These are phyloP conservation scores for Neopelma chrysocephalum DNA, from an alignment of 2,797 vertebrate genomes.

Conservation along the genomic window DNA sequence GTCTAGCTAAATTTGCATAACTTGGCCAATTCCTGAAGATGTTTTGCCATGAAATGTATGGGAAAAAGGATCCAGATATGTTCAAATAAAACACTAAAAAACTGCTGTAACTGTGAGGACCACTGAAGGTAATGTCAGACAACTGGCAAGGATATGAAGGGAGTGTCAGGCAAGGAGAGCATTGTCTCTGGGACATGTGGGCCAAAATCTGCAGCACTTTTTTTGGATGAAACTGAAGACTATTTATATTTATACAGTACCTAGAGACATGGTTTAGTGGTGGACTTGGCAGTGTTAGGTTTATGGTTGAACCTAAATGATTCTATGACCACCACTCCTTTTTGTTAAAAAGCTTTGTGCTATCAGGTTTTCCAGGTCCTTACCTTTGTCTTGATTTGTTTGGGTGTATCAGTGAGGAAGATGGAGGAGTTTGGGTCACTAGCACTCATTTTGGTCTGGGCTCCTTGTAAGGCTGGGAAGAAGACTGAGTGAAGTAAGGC, in stretches of 20 bases:
- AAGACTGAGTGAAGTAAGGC: constrained; percentile 95
- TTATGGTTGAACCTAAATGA: background rate
- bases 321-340: background rate
- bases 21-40: background rate
- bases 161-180: background rate
- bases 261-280: background rate
- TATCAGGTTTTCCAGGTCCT: background rate
- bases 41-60: background rate
- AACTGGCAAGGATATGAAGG: background rate
- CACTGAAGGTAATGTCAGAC: background rate
- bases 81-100: background rate
- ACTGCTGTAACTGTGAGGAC: background rate
- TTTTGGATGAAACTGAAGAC: background rate
- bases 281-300: background rate
- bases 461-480: constrained; percentile 96
- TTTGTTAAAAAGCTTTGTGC: background rate
- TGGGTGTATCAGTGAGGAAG: constrained; percentile 94
- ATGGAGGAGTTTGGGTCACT: constrained; percentile 96
- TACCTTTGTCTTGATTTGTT: constrained; percentile 98
- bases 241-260: background rate
- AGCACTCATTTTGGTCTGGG: constrained; percentile 98
- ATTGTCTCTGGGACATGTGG: background rate
- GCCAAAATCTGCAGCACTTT: background rate
- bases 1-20: background rate
- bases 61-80: background rate